Evolutionary conservation across 2,888 invertebrate genomes (phyloP), one percentile per base, ranked within the genome.

Genomic region (Drosophila helvetica): DNA sequence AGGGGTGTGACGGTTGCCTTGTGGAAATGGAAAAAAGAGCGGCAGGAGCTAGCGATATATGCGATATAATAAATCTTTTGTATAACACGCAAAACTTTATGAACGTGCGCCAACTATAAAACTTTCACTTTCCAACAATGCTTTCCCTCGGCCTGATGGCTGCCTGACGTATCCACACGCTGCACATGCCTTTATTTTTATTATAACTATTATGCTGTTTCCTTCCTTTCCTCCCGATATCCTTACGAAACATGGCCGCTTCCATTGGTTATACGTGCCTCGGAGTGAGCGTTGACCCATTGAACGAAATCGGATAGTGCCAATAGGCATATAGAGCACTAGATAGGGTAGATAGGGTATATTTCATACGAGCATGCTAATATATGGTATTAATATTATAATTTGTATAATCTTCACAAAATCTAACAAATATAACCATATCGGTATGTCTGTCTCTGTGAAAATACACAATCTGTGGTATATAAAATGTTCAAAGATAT

Each of bases 11-110:
- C 54, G 73, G 63, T 59, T 45, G 54, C 30, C 0, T 2, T 27
- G 27, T 7, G 62, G 64, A 73, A 62, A 72, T 64, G 69, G 63
- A 67, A 69, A 67, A 62, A 56, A 66, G 47, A 63, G 57, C 71
- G 48, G 63, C 78, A 78, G 66, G 70, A 78, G 75, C 71, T 67
- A 77, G 72, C 83, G 79, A 83, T 83, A 80, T 80, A 74, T 80
- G 78, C 74, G 84, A 81, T 85, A 81, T 85, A 81, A 81, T 81
- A 81, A 83, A 82, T 82, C 83, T 83, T 80, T 86, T 80, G 77
- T 83, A 83, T 80, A 86, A 86, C 84, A 82, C 80, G 86, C 78
- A 86, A 78, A 83, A 83, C 86, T 86, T 82, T 82, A 80, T 78
- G 83, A 86, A 82, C 82, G 86, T 85, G 86, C 81, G 71, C 75